These are phyloP conservation scores for Drosophila limbata DNA, from an alignment of 2,888 invertebrate species.

Conservation along the genomic window DNA sequence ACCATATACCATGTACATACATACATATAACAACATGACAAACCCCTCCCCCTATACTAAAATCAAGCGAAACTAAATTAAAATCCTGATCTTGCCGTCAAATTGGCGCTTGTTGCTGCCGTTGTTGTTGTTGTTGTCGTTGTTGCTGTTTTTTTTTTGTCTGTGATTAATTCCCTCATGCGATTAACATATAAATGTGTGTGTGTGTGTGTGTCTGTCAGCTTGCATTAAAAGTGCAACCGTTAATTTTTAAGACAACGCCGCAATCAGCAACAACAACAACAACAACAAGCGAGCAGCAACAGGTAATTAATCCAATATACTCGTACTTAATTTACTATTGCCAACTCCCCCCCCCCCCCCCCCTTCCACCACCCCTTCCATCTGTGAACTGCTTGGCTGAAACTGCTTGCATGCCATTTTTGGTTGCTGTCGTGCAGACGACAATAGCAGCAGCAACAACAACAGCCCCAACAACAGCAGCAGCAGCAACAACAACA, in stretches of 20 bases:
- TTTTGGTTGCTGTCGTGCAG: constrained; percentile 42
- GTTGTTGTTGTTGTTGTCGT: constrained; percentile 23
- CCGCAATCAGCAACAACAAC: constrained; percentile 46
- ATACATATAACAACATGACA: constrained; percentile 21
- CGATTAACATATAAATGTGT: constrained; percentile 59
- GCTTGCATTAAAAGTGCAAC: constrained; percentile 71
- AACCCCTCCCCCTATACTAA: constrained; percentile 23
- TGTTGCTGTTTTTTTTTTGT: constrained; percentile 14
- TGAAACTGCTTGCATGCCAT: constrained; percentile 12
- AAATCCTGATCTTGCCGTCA: constrained; percentile 75
- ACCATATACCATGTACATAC: too few relatives aligned
- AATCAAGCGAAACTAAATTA: constrained; percentile 62
- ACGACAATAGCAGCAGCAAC: constrained; percentile 32
- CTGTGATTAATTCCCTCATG: constrained; percentile 67
- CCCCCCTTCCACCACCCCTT: neutral
- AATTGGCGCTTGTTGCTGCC: constrained; percentile 59
- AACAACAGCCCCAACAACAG: constrained; percentile 5
- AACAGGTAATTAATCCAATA: constrained; percentile 72
- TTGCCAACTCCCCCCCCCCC: neutral
- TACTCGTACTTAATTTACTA: constrained; percentile 55
- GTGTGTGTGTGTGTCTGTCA: constrained; percentile 47
- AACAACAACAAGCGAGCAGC: constrained; percentile 39
- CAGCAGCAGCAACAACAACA: constrained; percentile 43
- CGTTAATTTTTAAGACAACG: constrained; percentile 76
- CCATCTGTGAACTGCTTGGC: neutral